phyloP scores from a whole-genome alignment of 92 coral and sea anemone species.

The Porites cylindrica region DNA sequence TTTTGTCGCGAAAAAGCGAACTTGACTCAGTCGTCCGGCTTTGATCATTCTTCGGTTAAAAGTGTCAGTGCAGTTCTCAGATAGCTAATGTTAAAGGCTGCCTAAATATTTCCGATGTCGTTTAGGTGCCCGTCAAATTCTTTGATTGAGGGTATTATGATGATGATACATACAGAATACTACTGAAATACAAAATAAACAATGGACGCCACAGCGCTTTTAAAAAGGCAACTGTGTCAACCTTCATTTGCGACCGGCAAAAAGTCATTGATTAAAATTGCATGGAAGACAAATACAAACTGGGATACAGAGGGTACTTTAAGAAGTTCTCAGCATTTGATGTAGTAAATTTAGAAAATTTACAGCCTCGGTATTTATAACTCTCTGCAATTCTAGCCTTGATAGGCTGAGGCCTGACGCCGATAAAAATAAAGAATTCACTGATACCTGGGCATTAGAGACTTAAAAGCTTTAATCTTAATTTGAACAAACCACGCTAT shows the following conservation, averaged over 20 bases:
- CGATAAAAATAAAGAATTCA: too few species aligned
- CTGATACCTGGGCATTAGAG: too few species aligned
- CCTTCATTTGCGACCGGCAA: background rate
- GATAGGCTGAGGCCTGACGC: too few species aligned
- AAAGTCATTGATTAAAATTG: background rate
- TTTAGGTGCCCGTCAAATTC: background rate
- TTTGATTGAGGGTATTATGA: background rate
- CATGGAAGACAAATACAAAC: background rate
- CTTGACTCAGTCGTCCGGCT: background rate
- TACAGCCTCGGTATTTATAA: too few species aligned
- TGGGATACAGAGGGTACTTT: background rate
- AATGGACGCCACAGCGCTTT: background rate
- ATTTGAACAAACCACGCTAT: too few species aligned
- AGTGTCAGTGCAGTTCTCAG: background rate
- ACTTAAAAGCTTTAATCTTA: too few species aligned
- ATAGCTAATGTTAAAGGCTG: background rate
- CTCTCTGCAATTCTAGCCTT: too few species aligned
- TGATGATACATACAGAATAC: background rate
- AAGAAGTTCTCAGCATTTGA: too few species aligned
- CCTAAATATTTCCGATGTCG: background rate
- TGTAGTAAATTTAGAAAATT: too few species aligned
- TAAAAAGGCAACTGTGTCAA: conserved; percentile 22
- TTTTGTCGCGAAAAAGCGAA: background rate
- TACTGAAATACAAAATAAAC: background rate
- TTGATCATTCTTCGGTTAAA: background rate